Percentiles rank a stretch among this genome's conserved stretches.
phyloP scores from a whole-genome alignment of 2,888 invertebrate genomes.

The Aelia acuminata region DNA sequence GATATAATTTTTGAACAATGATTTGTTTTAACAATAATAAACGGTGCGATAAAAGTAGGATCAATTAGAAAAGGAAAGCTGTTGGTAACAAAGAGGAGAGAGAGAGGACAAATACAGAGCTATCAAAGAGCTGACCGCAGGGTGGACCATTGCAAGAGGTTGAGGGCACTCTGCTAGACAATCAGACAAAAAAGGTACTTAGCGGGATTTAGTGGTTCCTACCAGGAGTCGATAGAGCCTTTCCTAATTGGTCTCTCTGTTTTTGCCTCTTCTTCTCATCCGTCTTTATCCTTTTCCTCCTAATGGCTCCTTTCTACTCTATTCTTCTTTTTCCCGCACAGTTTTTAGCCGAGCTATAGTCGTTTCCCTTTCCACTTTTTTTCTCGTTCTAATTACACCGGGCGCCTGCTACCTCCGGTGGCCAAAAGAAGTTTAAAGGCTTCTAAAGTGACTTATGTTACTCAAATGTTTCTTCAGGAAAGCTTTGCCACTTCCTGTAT shows the following conservation, averaged over 20 bases:
- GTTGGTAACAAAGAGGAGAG: not conserved
- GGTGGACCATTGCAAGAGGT: not conserved
- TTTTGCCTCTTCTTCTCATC: constrained; percentile 25
- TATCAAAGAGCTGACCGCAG: not conserved
- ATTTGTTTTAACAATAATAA: too few relatives aligned
- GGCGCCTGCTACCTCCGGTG: not conserved
- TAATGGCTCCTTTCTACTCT: not conserved
- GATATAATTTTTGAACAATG: not conserved
- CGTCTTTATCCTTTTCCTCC: constrained; percentile 17
- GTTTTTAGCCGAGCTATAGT: not conserved
- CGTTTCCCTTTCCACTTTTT: not conserved
- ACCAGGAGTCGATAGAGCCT: constrained; percentile 8
- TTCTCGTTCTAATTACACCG: constrained; percentile 16
- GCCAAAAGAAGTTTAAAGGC: constrained; percentile 28
- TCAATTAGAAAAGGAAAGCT: not conserved
- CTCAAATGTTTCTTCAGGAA: constrained; percentile 17
- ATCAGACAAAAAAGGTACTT: constrained; percentile 38
- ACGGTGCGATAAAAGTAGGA: not conserved
- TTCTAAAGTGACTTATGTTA: constrained; percentile 31
- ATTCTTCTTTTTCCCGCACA: not conserved
- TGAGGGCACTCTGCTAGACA: not conserved
- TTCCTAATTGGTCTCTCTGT: not conserved
- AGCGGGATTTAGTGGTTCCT: constrained; percentile 13
- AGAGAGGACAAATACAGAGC: not conserved
- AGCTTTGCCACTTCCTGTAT: not conserved